A percentile compares a stretch with the other conserved stretches of the same genome.
Conservation (phyloP, 2,113 vertebrate species). For the Kobus ellipsiprymnus region DNA sequence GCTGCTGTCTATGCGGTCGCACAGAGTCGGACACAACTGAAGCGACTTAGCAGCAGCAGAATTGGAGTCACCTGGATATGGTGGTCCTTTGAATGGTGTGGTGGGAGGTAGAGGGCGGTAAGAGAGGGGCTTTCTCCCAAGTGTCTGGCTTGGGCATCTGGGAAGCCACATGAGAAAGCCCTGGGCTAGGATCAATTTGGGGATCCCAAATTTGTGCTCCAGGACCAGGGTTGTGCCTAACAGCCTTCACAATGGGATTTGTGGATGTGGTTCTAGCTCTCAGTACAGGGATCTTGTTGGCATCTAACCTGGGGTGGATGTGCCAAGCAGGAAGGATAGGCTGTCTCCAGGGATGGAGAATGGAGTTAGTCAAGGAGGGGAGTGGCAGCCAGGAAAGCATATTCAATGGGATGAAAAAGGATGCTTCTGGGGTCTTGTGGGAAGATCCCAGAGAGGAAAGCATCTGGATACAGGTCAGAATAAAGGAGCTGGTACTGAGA, state of each 20-base stretch:
- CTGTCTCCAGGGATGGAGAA: not conserved
- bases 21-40: no score
- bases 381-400: not conserved
- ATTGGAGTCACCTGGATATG: not conserved
- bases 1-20: no score
- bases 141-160: not conserved
- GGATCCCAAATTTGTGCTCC: not conserved
- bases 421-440: not conserved
- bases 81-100: not conserved
- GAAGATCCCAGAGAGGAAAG: not conserved
- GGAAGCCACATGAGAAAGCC: not conserved
- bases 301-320: not conserved
- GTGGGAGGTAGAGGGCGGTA: no score
- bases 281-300: not conserved
- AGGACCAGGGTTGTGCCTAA: not conserved
- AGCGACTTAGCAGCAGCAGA: no score
- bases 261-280: not conserved
- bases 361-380: not conserved
- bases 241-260: not conserved
- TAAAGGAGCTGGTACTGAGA: not conserved
- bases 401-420: not conserved
- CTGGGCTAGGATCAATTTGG: not conserved
- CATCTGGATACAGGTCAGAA: not conserved
- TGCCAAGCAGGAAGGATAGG: not conserved
- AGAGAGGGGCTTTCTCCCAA: not conserved